Conservation (phyloP, 1,140 invertebrate species). For the Dendrolimus kikuchii region DNA sequence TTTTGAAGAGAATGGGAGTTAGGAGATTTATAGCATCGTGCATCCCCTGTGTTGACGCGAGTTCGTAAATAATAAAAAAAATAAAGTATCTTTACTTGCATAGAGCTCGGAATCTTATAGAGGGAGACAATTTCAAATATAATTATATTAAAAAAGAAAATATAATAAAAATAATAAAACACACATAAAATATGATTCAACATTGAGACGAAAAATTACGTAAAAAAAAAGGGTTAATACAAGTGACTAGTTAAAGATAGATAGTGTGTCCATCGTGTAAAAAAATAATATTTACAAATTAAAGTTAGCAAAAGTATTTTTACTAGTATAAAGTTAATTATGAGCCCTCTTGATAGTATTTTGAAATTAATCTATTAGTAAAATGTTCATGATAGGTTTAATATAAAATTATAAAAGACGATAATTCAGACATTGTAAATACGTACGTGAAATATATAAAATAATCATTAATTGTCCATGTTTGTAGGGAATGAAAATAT, state of each 20-base stretch:
- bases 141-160: constrained; percentile 32
- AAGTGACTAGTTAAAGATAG: constrained; percentile 46
- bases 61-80: constrained; percentile 38
- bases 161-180: constrained; percentile 31
- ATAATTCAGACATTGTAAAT: no score
- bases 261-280: constrained; percentile 44
- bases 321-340: neutral
- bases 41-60: constrained; percentile 68
- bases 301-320: constrained; percentile 17
- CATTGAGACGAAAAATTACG: constrained; percentile 39
- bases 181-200: constrained; percentile 40
- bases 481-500: no score
- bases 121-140: constrained; percentile 58
- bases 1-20: constrained; percentile 27
- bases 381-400: no score
- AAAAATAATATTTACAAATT: constrained; percentile 13
- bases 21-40: constrained; percentile 63
- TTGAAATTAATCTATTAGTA: constrained; percentile 1
- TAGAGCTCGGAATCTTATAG: constrained; percentile 58
- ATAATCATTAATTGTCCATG: no score
- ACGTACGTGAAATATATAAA: no score
- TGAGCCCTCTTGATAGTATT: constrained; percentile 20
- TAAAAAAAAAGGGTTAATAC: constrained; percentile 38
- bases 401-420: no score
- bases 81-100: neutral